Conservation (phyloP, 2,797 vertebrate species). For the Botia almorhae region DNA sequence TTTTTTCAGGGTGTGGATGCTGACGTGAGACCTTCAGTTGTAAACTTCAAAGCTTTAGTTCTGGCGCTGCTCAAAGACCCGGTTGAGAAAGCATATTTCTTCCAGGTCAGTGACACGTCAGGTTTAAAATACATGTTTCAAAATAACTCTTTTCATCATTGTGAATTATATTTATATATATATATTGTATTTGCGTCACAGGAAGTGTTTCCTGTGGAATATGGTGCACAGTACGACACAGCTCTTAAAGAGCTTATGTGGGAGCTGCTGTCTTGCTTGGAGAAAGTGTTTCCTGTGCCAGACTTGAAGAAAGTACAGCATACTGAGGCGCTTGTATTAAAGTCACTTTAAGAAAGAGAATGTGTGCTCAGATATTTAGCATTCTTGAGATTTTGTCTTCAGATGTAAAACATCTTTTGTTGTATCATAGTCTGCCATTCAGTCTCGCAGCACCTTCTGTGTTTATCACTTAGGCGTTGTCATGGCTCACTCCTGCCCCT, state of each 20-base stretch:
- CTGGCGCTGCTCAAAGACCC: slow-evolving; percentile 79
- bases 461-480: slow-evolving; percentile 65
- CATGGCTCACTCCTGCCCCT: slow-evolving; percentile 72
- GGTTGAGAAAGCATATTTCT: slow-evolving; percentile 77
- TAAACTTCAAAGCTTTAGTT: slow-evolving; percentile 81
- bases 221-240: slow-evolving; percentile 78
- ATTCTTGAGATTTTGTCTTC: no score
- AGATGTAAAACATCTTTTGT: no score
- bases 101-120: slow-evolving; percentile 68
- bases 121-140: neutral
- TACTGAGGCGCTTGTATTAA: neutral
- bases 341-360: neutral
- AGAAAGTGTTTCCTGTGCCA: slow-evolving; percentile 67
- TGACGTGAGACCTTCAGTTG: slow-evolving; percentile 74
- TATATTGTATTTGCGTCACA: slow-evolving; percentile 47
- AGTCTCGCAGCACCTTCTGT: slow-evolving; percentile 32
- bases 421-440: neutral
- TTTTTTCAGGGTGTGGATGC: slow-evolving; percentile 66
- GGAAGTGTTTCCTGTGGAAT: slow-evolving; percentile 83
- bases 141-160: neutral
- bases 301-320: slow-evolving; percentile 75
- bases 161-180: neutral
- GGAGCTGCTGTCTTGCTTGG: slow-evolving; percentile 76
- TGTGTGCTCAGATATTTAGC: slow-evolving; percentile 37
- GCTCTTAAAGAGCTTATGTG: slow-evolving; percentile 81